Conservation (phyloP, 2,113 vertebrate species). For the Leuciscus idus region DNA sequence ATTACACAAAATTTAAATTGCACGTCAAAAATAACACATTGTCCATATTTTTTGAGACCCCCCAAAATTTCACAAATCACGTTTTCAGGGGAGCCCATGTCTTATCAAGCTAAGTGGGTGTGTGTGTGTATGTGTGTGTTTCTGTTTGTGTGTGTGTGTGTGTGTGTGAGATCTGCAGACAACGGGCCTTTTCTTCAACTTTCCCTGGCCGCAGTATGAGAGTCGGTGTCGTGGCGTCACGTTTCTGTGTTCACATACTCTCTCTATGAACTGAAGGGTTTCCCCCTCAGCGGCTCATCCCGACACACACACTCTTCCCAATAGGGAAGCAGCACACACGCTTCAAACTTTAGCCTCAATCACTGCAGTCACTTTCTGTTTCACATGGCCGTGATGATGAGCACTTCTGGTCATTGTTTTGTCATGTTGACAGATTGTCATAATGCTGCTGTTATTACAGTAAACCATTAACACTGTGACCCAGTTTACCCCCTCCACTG, state of each 20-base stretch:
- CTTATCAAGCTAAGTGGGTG: too few species aligned
- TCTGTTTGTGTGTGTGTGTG: too few species aligned
- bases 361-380: not conserved
- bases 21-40: too few species aligned
- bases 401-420: not conserved
- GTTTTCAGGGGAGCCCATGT: too few species aligned
- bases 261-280: conserved; percentile 51
- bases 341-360: not conserved
- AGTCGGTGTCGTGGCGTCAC: not conserved
- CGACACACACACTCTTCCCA: conserved; percentile 45
- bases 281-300: conserved; percentile 33
- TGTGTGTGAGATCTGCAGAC: not conserved
- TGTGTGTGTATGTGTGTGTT: not conserved
- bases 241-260: not conserved
- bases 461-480: not conserved
- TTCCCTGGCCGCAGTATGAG: not conserved
- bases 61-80: too few species aligned
- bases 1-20: too few species aligned
- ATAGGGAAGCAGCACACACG: conserved; percentile 46
- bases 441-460: not conserved
- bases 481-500: too few species aligned
- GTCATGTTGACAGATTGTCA: not conserved
- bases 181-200: conserved; percentile 11
- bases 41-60: too few species aligned
- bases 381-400: not conserved